Base-by-base conservation (phyloP, 2,113 vertebrate genomes). In the Arvicanthis niloticus region DNA sequence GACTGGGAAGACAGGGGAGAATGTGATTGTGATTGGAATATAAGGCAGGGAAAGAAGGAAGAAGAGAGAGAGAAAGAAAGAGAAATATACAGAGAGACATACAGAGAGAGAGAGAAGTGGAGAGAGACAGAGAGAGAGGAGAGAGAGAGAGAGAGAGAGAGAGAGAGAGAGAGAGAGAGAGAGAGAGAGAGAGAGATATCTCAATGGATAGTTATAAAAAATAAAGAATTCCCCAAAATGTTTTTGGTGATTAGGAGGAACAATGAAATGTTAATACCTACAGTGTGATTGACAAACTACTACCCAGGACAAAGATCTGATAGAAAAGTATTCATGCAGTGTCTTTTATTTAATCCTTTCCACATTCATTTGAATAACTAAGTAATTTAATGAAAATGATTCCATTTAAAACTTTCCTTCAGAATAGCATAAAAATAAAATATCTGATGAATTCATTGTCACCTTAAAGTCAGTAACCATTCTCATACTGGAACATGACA, bases 321-420 rank as follows among this genome's bases (percentile, higher is more conserved):
- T 75, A 91, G 70, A 60, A 77, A 93, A 87, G 67, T 10, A 60
- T 48, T 56, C 2, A 2, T 67, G 26, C 9, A 45, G 1, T 12
- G 53, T 1, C 29, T 90, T 84, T 92, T n/a, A 90, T 7, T 51
- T 53, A 67, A 40, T 85, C 4, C 15, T 37, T 85, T 34, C 62
- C 0, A 86, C 2, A 48, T 77, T 53, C 85, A 45, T 24, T 5
- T 95, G 72, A 84, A 67, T 31, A 90, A n/a, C 0, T 40, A n/a
- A 78, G 78, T 67, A 89, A 78, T 56, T 89, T 67, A 68, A 86
- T 62, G 17, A 48, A 91, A 93, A 70, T 22, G 10, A 91, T 56
- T 21, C 2, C 1, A 75, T 88, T 62, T 0, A 0, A 1, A 29
- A 24, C 6, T 88, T 0, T 65, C 91, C 21, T 91, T 91, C 87